Conservation (phyloP, 2,888 invertebrate genomes). For the Sphecodes monilicornis region DNA sequence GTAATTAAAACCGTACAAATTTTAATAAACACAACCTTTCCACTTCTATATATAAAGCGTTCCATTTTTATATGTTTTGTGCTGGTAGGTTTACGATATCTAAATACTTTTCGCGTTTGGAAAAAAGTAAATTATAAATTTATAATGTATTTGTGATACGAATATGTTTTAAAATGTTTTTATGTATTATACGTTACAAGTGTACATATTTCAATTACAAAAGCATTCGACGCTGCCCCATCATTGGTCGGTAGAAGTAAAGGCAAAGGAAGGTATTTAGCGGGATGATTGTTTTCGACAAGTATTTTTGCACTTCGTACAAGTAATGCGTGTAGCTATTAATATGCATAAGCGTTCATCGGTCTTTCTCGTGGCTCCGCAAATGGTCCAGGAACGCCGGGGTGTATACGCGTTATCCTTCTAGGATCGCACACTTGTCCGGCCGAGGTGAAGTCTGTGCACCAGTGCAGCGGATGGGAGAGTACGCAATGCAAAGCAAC, state of each 20-base stretch:
- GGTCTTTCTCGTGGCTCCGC: conserved; percentile 56
- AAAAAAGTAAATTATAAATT: too few species aligned
- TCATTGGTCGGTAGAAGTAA: neutral
- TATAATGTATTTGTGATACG: too few species aligned
- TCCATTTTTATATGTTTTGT: too few species aligned
- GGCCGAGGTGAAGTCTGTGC: conserved; percentile 51
- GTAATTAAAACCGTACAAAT: too few species aligned
- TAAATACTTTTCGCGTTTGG: too few species aligned
- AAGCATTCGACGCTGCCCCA: neutral
- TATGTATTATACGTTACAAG: too few species aligned
- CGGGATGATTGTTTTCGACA: conserved; percentile 12
- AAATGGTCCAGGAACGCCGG: conserved; percentile 60
- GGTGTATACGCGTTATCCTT: conserved; percentile 66
- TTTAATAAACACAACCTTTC: too few species aligned
- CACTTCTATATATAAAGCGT: too few species aligned
- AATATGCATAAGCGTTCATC: conserved; percentile 62
- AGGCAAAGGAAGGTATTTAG: neutral
- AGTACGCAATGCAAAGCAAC: conserved; percentile 73
- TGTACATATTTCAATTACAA: too few species aligned
- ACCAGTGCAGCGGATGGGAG: conserved; percentile 31
- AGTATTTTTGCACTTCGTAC: conserved; percentile 22
- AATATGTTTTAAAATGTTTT: too few species aligned
- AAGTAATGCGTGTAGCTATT: conserved; percentile 49
- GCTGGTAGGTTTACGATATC: too few species aligned
- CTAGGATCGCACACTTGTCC: conserved; percentile 70